phyloP scores from a whole-genome alignment of 2,888 invertebrate genomes.

The Drosophila pullipes region DNA sequence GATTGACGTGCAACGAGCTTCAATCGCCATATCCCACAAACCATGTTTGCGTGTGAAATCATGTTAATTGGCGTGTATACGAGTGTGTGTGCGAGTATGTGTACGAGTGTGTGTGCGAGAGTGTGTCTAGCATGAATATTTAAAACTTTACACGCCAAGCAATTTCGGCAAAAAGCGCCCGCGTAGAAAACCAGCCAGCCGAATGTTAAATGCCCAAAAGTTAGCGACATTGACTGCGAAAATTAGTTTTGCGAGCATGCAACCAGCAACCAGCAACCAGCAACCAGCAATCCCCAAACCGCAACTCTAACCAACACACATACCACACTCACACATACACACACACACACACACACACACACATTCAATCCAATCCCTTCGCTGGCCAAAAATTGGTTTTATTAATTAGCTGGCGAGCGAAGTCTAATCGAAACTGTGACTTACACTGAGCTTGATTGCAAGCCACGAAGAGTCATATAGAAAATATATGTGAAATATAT shows the following conservation, averaged over 20 bases:
- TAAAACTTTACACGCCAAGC: slow-evolving; percentile 65
- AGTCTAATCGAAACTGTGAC: slow-evolving; percentile 13
- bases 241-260: slow-evolving; percentile 50
- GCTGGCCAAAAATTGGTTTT: slow-evolving; percentile 39
- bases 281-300: background rate
- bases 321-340: background rate
- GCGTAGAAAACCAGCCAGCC: background rate
- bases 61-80: slow-evolving; percentile 6
- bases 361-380: background rate
- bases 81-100: slow-evolving; percentile 10
- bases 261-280: slow-evolving; percentile 11
- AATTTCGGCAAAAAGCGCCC: slow-evolving; percentile 12
- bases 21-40: slow-evolving; percentile 53
- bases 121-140: slow-evolving; percentile 50
- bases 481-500: background rate
- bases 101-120: background rate
- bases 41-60: slow-evolving; percentile 4
- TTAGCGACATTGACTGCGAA: slow-evolving; percentile 70
- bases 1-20: slow-evolving; percentile 68
- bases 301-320: background rate
- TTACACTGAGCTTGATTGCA: slow-evolving; percentile 4
- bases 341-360: background rate
- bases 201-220: slow-evolving; percentile 28
- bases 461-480: background rate
- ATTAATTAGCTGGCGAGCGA: slow-evolving; percentile 31